Base-by-base conservation (phyloP, 2,113 vertebrate genomes). In the Brachyhypopomus gauderio region DNA sequence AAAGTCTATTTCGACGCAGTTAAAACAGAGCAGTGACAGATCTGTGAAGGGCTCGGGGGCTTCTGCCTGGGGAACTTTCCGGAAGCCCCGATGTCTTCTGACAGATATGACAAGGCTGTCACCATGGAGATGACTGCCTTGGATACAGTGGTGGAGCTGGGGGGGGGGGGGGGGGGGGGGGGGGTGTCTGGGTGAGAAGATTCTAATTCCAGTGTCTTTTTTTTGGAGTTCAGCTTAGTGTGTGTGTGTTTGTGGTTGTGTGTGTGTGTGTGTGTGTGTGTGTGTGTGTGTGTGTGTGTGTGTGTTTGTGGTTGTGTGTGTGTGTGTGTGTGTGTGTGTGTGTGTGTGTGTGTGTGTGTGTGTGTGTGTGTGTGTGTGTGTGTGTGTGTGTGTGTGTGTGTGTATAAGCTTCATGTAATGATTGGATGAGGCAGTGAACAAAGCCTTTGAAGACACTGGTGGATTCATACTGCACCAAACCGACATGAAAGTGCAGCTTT, bases 31-130 rank as follows among this genome's bases (percentile, higher is more conserved):
- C 55, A 19, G 36, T 82, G 82, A 82, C 60, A 67, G 63, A 84
- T 84, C 78, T 19, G 63, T 20, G 34, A 7, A 30, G 64, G 38
- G 66, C 56, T 38, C 72, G 16, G 48, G 45, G 72, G 75, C 67
- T 63, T 73, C 59, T 60, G 78, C n/a, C 80, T 41, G 5, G 6
- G 62, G 70, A 86, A 59, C 48, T 59, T 60, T 82, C 66, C 69
- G 52, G 48, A 83, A 85, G 56, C 16, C 36, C 66, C 19, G 16
- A 59, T 81, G 63, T 16, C 23, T 78, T 84, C 38, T 79, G 72
- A 84, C 85, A 77, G 82, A 79, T 79, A 79, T 79, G 85, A 84
- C 77, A 52, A 75, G 82, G 66, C 56, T 66, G 48, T 84, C 64
- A 76, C 77, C 76, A 67, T 17, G 23, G 75, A 75, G 82, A 84